These are phyloP conservation scores for Sitobion miscanthi DNA, from an alignment of 1,140 invertebrate species.

Conservation along the genomic window DNA sequence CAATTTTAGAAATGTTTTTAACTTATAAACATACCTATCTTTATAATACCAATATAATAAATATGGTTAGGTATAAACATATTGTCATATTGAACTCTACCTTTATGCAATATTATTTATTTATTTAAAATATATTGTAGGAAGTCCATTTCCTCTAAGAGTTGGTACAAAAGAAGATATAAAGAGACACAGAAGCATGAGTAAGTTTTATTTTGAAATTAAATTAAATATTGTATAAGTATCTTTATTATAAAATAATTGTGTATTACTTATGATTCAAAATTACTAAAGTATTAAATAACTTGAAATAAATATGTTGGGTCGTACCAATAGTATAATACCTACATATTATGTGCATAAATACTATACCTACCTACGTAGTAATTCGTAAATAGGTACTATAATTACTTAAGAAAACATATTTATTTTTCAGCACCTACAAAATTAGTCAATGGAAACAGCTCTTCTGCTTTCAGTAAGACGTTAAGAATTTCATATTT, in stretches of 20 bases:
- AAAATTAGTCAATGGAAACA: conserved; percentile 47
- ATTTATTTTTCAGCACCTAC: conserved; percentile 40
- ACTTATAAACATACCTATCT: background rate
- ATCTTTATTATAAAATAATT: background rate
- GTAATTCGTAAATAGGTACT: background rate
- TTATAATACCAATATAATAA: background rate
- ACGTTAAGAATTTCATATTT: background rate
- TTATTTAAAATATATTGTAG: conserved; percentile 57
- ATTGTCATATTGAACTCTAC: background rate
- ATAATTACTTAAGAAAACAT: background rate
- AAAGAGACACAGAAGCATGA: conserved; percentile 59
- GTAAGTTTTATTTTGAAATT: background rate
- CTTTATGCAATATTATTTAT: background rate
- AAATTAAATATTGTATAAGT: background rate
- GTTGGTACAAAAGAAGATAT: conserved; percentile 72
- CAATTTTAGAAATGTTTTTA: background rate
- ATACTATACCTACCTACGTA: background rate
- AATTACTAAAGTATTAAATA: background rate
- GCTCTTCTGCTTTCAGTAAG: conserved; percentile 46
- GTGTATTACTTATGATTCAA: background rate
- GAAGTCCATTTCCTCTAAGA: conserved; percentile 75
- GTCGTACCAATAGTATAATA: background rate
- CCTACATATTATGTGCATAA: background rate
- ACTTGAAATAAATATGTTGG: background rate
- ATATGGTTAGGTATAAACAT: background rate